Evolutionary conservation across 1,140 invertebrate species (phyloP), one percentile per base, ranked within the genome.

Genomic region (Planococcus citri): DNA sequence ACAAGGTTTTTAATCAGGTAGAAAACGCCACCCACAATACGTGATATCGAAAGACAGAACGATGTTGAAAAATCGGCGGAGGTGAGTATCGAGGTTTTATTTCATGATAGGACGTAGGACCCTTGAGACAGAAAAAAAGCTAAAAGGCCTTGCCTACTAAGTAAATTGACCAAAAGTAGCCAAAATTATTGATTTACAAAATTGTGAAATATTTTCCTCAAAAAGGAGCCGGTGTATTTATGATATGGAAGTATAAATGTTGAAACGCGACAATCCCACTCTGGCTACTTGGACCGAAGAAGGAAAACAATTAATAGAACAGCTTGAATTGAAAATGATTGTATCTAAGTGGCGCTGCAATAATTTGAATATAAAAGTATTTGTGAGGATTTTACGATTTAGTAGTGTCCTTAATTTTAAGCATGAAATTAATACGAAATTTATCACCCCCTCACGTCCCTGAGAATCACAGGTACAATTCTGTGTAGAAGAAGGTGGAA

Each of bases 1-100:
- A 96, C 79, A 84, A 93, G 68, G 89, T 87, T 9, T n/a, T 87
- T 97, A 0, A 92, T 95, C 88, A 92, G 92, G 12, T 81, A 86
- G 8, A 87, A 88, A 71, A 64, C 38, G 22, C 25, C 60, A 17
- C 60, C 60, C 10, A 64, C 69, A n/a, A 57, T 72, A 21, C 41
- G 68, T 20, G 84, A 83, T 68, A 89, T 95, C 70, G 88, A 88
- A 9, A 83, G 84, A 0, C 86, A 93, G 71, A 88, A 81, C 78
- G 89, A 94, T 78, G 94, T 97, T 0, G 89, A 93, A 78, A 93
- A 96, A 73, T 95, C 95, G 73, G 69, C 70, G 75, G 37, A 29
- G 37, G 70, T 33, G n/a, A 70, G 68, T 27, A 24, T 64, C n/a
- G n/a, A n/a, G n/a, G 17, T 71, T 20, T 58, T 58, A 4, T n/a